Percentiles rank a stretch among this genome's conserved stretches.
These are phyloP conservation scores for Chloroclystis v-ata DNA, from an alignment of 2,888 invertebrate species.

Conservation along the genomic window DNA sequence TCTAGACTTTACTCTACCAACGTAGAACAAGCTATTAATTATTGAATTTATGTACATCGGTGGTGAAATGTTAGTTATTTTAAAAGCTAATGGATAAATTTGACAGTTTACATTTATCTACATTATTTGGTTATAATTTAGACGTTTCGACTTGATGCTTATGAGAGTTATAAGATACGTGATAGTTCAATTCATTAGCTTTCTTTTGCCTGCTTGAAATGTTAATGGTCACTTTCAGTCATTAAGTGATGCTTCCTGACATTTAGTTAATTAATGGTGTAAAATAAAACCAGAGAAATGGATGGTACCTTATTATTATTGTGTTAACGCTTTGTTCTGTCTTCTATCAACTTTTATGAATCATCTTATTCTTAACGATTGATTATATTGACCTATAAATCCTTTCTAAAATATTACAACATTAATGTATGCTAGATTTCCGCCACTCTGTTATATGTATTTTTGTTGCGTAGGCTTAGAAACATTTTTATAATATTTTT, in stretches of 20 bases:
- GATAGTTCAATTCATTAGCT: constrained; percentile 24
- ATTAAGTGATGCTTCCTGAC: constrained; percentile 7
- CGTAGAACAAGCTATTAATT: no score
- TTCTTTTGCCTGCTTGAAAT: constrained; percentile 13
- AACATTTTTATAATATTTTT: no score
- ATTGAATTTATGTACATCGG: no score
- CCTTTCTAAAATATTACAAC: no score
- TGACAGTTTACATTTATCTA: constrained; percentile 7
- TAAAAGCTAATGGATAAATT: not conserved
- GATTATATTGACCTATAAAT: no score
- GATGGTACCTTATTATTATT: not conserved
- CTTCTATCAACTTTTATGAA: not conserved
- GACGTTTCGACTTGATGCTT: constrained; percentile 18
- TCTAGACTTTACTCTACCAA: not conserved
- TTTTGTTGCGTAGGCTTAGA: no score
- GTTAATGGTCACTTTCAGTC: constrained; percentile 8
- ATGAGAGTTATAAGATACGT: constrained; percentile 16
- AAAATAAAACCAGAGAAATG: constrained; percentile 2
- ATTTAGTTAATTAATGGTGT: constrained; percentile 6
- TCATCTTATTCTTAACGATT: not conserved
- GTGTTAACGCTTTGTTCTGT: not conserved
- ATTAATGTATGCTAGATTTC: no score
- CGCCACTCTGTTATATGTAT: no score
- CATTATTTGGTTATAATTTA: constrained; percentile 14
- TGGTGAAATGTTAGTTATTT: no score